These are phyloP conservation scores for Ctenopoma multispine DNA, from an alignment of 2,797 vertebrate genomes.

Conservation along the genomic window DNA sequence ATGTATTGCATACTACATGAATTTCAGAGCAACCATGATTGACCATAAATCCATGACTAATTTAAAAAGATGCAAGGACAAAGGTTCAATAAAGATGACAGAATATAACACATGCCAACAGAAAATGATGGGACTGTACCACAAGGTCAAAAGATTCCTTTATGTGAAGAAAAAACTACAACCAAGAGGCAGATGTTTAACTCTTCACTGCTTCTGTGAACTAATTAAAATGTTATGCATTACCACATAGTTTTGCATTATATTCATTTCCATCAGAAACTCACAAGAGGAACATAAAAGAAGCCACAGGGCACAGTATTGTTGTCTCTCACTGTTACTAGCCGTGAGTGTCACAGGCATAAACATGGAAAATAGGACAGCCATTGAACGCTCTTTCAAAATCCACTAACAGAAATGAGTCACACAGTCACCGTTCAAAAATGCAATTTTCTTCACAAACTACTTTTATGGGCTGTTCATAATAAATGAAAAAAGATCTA, in stretches of 20 bases:
- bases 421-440: slow-evolving; percentile 25
- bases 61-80: slow-evolving; percentile 23
- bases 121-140: slow-evolving; percentile 10
- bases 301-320: slow-evolving; percentile 56
- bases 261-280: slow-evolving; percentile 58
- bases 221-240: slow-evolving; percentile 68
- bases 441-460: slow-evolving; percentile 37
- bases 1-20: slow-evolving; percentile 5
- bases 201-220: slow-evolving; percentile 44
- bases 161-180: slow-evolving; percentile 32
- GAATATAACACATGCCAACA: slow-evolving; percentile 25
- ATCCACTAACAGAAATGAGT: slow-evolving; percentile 59
- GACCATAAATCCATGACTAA: slow-evolving; percentile 40
- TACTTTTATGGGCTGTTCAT: slow-evolving; percentile 22
- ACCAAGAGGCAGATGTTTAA: slow-evolving; percentile 47
- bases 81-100: slow-evolving; percentile 14
- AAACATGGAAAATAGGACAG: slow-evolving; percentile 68
- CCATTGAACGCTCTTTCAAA: slow-evolving; percentile 53
- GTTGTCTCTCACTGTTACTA: slow-evolving; percentile 53
- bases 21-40: slow-evolving; percentile 35
- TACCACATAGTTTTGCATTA: slow-evolving; percentile 56
- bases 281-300: slow-evolving; percentile 60
- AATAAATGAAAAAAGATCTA: slow-evolving; percentile 25
- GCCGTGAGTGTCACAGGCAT: slow-evolving; percentile 40
- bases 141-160: slow-evolving; percentile 17